Evolutionary conservation across 2,888 invertebrate genomes (phyloP), one percentile per base, ranked within the genome.

Genomic region (Caenorhabditis auriculariae): DNA sequence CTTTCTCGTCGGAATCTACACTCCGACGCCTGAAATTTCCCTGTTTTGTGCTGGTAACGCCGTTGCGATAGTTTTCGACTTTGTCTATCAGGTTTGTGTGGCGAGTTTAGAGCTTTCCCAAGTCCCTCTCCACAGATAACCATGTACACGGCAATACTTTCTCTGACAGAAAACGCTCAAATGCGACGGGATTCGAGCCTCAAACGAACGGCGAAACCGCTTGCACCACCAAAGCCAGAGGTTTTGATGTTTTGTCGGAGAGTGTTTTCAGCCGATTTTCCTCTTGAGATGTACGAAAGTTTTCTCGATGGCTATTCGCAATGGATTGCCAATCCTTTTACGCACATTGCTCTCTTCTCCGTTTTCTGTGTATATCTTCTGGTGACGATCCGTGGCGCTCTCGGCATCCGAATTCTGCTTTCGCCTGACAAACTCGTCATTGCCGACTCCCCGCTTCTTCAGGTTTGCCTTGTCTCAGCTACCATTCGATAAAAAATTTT

Each of bases 21-120:
- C 91, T 62, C 92, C 92, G 4, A 93, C 93, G 82, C 91, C 91
- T 4, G 91, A 91, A 29, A 91, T 93, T 42, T 89, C 89, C 80
- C 91, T 93, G 75, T 93, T 93, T 84, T 93, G 93, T 85, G 89
- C 90, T 81, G 93, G 93, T 83, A 92, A 92, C 88, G 91, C 91
- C 77, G 88, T 91, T 54, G 91, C 92, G 0, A 91, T 92, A 3
- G 87, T 89, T 68, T 90, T 92, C 80, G 91, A 91, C 17, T 93
- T 91, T 83, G 82, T 92, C 45, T 93, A 91, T 88, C 93, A 93
- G 82, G 84, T 92, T 60, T 45, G 53, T 28, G 15, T 69, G n/a
- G n/a, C n/a, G n/a, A n/a, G n/a, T n/a, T n/a, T n/a, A n/a, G n/a
- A n/a, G n/a, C n/a, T n/a, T 41, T 42, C 37, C 12, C 51, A 67